Base-by-base conservation (phyloP, 2,888 invertebrate species). In the Cloeon dipterum region DNA sequence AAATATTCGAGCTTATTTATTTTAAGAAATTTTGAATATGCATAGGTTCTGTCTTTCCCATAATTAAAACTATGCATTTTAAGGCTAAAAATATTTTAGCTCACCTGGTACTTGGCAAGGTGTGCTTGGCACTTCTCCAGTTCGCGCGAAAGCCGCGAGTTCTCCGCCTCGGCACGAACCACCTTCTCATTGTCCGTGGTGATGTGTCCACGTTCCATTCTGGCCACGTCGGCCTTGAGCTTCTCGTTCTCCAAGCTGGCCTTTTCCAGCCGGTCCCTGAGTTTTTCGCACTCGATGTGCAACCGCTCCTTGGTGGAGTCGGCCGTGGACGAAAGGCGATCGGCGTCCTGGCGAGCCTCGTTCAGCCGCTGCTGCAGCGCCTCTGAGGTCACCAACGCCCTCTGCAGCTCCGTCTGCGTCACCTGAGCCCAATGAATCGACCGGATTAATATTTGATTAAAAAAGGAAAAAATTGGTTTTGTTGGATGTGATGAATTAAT, bases 201-300 rank as follows among this genome's bases (percentile, higher is more conserved):
- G 16, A 41, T 38, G 20, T 23, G 25, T 10, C 38, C 38, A 8
- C 33, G 33, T 1, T 32, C 34, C 8, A 33, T 19, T 17, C 38
- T 33, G 16, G 18, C 23, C 11, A 33, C 26, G 18, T 38, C 38
- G 5, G 34, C 3, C 5, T 34, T 33, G 11, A 33, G 33, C 11
- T 40, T 21, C 32, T 54, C 55, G 23, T 42, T 26, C 26, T 50
- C 50, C 4, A 44, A 40, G 35, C 41, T 47, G 35, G 82, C 78
- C 56, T 83, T 82, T 50, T 86, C 86, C 38, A 85, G 62, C 53
- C 83, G 81, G 47, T 86, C 85, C 45, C 82, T 70, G 39, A 85
- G 61, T 45, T 83, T 68, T 54, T 86, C 85, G 18, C 46, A 40
- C 58, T 86, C 86, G 52, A 86, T 82, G 50, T 81, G 74, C 45